Base-by-base conservation (phyloP, 1,140 invertebrate species). In the Zaprionus inermis region DNA sequence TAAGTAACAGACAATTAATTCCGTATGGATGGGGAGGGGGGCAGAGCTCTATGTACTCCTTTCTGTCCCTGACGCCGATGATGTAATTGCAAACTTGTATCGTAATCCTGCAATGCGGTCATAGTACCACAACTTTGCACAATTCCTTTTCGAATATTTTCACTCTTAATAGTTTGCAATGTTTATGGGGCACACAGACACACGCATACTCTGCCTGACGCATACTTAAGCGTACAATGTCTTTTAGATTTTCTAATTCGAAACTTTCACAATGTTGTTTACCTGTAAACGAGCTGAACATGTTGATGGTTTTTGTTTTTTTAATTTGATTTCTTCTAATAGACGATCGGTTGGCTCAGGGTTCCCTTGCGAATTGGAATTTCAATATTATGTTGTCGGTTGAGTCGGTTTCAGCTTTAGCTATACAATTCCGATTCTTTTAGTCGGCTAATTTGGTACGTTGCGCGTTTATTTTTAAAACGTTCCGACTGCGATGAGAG, bases 211-310 rank as follows among this genome's bases (percentile, higher is more conserved):
- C 20, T 52, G 2, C 11, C n/a, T n/a, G n/a, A 22, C 12, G 44
- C 18, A 49, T 49, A 49, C 10, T 11, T 20, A 49, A 22, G 20
- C 44, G 44, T 49, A 49, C 44, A 49, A 49, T 49, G 44, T 54
- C 51, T 54, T 11, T 54, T 54, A 11, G 16, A 56, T 65, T 65
- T 65, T 56, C 63, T 65, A 65, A 65, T 65, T 65, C 52, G 38
- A 60, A 88, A 88, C 84, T 90, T 88, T 90, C 84, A 89, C 84
- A 72, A 61, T 20, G 30, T 51, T 59, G 11, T 74, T 91, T 91
- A 91, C 88, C 88, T 91, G 88, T 84, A 59, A 91, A 63, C 57
- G 88, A 91, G 78, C 83, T 91, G 73, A 91, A 91, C 88, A 91
- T 90, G 57, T 79, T 89, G 78, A 60, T 44, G 38, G 36, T 32